Evolutionary conservation across 2,888 invertebrate genomes (phyloP), one percentile per base, ranked within the genome.

Genomic region (Neocrepidodera transversa): DNA sequence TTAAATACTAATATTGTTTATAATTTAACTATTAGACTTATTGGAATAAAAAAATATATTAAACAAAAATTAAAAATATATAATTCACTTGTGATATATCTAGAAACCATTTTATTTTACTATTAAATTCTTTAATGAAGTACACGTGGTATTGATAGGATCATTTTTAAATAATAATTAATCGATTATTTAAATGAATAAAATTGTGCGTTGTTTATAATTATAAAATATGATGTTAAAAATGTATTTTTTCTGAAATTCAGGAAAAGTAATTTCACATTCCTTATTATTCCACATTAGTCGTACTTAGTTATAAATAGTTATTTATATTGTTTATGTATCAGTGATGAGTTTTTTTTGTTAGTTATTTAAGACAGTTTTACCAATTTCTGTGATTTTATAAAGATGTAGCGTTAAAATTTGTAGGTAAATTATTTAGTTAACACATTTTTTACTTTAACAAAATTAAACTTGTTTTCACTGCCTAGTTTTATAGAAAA

Each of bases 381-480:
- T 63, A 65, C 65, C 65, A 63, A 57, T 63, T 59, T 58, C 65
- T 65, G 65, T 65, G 65, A 65, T 65, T 65, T 63, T 63, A 26
- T 50, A 52, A 57, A 28, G 51, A 48, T 50, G 26, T 60, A 60
- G 48, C 17, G 23, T 48, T 52, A 58, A 60, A 53, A 50, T 60
- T 56, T 58, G 50, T 59, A 58, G 50, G 45, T 58, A 20, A 48
- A 43, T 53, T 36, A 40, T 50, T 51, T 49, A 49, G 47, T 49
- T 52, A 10, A 42, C 36, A 36, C 26, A 40, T 52, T 56, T 47
- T 36, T 40, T 30, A 47, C 10, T 17, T 48, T 32, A 20, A 17
- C 14, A 30, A 30, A 36, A 23, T 53, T 50, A 23, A 58, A 55
- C 5, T 60, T 61, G 57, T 52, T 58, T 63, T 59, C 59, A 65